These are phyloP conservation scores for Drosophila recens DNA, from an alignment of 2,888 invertebrate species.

Conservation along the genomic window DNA sequence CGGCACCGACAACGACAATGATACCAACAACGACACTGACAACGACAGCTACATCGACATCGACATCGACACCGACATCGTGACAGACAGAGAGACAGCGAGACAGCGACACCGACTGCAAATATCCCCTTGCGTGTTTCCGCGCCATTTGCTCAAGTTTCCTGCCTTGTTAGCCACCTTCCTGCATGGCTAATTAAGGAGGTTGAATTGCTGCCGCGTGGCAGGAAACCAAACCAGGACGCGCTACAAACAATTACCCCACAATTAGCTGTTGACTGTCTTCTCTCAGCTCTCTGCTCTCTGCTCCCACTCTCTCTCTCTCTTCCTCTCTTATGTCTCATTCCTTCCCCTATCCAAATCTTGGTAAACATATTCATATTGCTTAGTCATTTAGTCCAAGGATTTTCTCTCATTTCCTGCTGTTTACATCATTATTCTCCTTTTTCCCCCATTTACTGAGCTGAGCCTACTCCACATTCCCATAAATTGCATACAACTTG, in stretches of 20 bases:
- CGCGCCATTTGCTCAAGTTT: conserved; percentile 62
- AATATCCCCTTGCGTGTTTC: conserved; percentile 55
- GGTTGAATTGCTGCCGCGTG: conserved; percentile 44
- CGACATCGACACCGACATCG: conserved; percentile 7
- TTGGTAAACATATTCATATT: conserved; percentile 8
- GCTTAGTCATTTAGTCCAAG: background rate
- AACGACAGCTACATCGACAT: conserved; percentile 19
- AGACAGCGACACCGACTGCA: conserved; percentile 34
- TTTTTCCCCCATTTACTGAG: background rate
- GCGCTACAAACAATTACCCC: conserved; percentile 55
- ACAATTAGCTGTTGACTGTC: conserved; percentile 46
- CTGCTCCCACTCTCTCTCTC: background rate
- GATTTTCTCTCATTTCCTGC: too few species aligned
- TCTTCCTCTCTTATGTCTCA: background rate
- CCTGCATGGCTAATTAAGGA: conserved; percentile 60
- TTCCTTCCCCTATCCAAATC: background rate
- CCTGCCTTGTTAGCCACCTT: conserved; percentile 65
- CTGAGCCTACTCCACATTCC: too few species aligned
- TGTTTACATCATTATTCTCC: background rate
- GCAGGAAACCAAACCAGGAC: conserved; percentile 35
- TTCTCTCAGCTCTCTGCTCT: background rate
- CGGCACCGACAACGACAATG: conserved; percentile 37
- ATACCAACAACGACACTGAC: conserved; percentile 20
- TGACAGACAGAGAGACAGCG: background rate
- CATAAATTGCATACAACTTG: too few species aligned